These are phyloP conservation scores for Macrobrachium rosenbergii DNA, from an alignment of 1,140 invertebrate genomes.

Conservation along the genomic window DNA sequence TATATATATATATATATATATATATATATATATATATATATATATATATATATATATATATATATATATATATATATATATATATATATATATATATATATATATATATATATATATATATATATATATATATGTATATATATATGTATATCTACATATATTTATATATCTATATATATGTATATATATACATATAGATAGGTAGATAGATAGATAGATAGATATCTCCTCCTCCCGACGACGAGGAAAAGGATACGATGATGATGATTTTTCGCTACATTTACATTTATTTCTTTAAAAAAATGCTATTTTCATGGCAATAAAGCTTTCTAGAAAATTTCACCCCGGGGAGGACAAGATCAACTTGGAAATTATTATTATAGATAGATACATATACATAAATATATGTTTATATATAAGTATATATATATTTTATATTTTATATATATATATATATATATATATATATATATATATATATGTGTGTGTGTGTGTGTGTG, in stretches of 20 bases:
- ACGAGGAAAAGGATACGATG: no score
- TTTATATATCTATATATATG: neutral
- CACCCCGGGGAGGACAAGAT: no score
- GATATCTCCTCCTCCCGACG: no score
- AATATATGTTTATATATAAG: neutral
- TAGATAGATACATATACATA: neutral
- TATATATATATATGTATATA: neutral
- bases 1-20: constrained; percentile 1
- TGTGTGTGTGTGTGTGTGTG: neutral
- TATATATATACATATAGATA: constrained; percentile 6
- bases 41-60: no score
- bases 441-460: neutral
- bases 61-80: constrained; percentile 27
- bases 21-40: constrained; percentile 5
- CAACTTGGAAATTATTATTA: no score
- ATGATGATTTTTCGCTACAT: no score
- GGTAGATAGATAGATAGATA: no score
- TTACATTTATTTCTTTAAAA: no score
- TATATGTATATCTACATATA: no score
- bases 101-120: constrained; percentile 27
- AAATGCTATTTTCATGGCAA: no score
- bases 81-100: constrained; percentile 27
- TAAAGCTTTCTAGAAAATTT: no score
- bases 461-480: constrained; percentile 10
- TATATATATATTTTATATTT: neutral